Percentiles rank a stretch among this genome's conserved stretches.
These are phyloP conservation scores for Scotopteryx bipunctaria DNA, from an alignment of 2,888 invertebrate genomes.

Conservation along the genomic window DNA sequence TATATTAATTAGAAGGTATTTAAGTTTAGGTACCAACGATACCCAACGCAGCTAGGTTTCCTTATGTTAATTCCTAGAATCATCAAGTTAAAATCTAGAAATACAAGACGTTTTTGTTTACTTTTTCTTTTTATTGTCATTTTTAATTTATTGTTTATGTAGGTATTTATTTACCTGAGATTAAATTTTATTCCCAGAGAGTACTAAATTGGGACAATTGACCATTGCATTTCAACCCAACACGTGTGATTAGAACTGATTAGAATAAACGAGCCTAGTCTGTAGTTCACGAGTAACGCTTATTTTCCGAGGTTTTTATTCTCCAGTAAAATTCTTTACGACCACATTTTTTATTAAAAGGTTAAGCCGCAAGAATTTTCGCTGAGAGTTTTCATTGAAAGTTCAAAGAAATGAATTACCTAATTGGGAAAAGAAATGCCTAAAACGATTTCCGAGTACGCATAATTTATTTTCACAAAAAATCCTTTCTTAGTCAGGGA, in stretches of 20 bases:
- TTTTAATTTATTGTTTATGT: no score
- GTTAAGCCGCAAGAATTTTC: no score
- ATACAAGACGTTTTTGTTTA: no score
- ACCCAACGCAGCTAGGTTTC: no score
- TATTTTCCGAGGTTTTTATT: slow-evolving; percentile 20
- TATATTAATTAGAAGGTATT: no score
- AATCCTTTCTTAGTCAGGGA: background rate
- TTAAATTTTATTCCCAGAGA: slow-evolving; percentile 24
- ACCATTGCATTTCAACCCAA: slow-evolving; percentile 45
- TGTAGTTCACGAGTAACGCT: slow-evolving; percentile 40
- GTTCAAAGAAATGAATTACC: background rate
- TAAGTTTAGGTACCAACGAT: no score
- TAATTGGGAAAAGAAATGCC: background rate
- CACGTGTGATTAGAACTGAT: slow-evolving; percentile 55
- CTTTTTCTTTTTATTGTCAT: no score
- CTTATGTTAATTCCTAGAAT: no score
- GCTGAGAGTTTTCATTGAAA: background rate
- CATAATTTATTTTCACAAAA: background rate
- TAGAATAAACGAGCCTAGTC: slow-evolving; percentile 53
- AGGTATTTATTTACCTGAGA: no score
- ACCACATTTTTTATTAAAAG: background rate
- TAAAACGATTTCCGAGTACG: background rate
- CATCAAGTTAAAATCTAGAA: background rate
- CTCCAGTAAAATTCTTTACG: background rate
- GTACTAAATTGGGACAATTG: slow-evolving; percentile 40